Evolutionary conservation across 2,113 vertebrate genomes (phyloP), one percentile per base, ranked within the genome.

Genomic region (Vulpes lagopus): DNA sequence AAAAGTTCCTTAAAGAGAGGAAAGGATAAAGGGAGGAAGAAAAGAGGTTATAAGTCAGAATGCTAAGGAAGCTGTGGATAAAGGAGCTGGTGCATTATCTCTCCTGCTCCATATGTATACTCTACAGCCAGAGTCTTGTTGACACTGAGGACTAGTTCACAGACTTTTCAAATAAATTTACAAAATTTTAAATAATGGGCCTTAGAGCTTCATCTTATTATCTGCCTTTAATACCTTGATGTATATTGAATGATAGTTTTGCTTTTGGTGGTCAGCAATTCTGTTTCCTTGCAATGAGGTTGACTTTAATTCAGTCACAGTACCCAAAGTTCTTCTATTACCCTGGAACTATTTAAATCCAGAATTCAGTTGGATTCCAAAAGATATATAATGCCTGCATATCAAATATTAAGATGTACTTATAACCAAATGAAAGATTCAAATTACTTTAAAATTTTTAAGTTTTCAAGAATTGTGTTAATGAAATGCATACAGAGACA

Each of bases 361-460:
- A 87, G 25, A 95, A 92, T 80, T 96, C 15, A 73, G 0, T 73
- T 87, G 25, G 80, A 60, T 84, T 95, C 91, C 49, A 93, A 82
- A 94, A 88, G 25, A 76, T 89, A 86, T 53, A 38, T 88, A 89
- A 78, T 32, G 5, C 8, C 23, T 86, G 0, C 8, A 20, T 64
- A 88, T 57, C n/a, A 71, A 69, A 81, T 91, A 53, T 53, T 82
- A 60, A 84, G n/a, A 65, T 89, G 10, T 65, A 93, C 14, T 76
- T 86, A 60, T 60, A 93, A 84, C 22, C 10, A 95, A 80, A 65
- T 87, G 12, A 20, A 81, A 4, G 3, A 20, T 91, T 97, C 30
- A 91, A 96, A 53, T 83, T 57, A 53, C 79, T 73, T 93, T 76
- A 8, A 73, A 65, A 49, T 53, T 43, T 91, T 93, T 91, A 51